A percentile compares a stretch with the other conserved stretches of the same genome.
Evolutionary conservation across 2,113 vertebrate genomes (phyloP).

Genomic region (Dicentrarchus labrax): DNA sequence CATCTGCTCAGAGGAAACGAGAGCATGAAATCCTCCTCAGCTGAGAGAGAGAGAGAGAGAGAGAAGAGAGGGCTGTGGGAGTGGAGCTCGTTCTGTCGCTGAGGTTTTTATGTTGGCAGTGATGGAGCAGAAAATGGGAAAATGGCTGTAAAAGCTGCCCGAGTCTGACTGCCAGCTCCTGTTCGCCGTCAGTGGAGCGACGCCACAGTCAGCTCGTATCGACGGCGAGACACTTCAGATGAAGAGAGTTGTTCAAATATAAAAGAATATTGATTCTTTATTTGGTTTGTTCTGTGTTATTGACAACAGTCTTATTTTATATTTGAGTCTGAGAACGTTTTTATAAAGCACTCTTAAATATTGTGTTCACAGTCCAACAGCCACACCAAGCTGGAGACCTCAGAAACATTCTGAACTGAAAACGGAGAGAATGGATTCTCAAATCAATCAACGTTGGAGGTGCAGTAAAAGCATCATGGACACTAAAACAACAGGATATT

Average conservation of each 20-base stretch:
- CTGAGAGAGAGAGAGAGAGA: not conserved
- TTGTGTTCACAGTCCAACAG: no score
- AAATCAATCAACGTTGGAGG: no score
- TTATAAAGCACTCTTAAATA: no score
- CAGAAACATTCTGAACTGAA: no score
- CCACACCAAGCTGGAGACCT: no score
- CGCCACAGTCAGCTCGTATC: not conserved
- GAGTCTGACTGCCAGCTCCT: not conserved
- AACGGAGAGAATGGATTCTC: no score
- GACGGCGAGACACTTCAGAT: not conserved
- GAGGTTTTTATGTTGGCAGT: conserved; percentile 22
- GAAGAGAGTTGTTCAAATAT: conserved; percentile 7
- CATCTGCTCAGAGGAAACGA: conserved; percentile 6
- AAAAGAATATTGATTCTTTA: not conserved
- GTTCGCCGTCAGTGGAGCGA: conserved; percentile 24
- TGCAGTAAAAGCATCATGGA: no score
- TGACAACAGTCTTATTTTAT: no score
- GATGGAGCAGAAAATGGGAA: conserved; percentile 39
- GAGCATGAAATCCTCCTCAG: not conserved
- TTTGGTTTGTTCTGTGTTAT: not conserved
- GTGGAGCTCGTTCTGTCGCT: conserved; percentile 18
- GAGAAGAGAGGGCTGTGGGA: not conserved
- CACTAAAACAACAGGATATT: no score
- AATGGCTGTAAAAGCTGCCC: conserved; percentile 31
- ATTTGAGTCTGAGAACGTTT: no score